These are phyloP conservation scores for Yponomeuta malinellus DNA, from an alignment of 2,888 invertebrate species.

Conservation along the genomic window DNA sequence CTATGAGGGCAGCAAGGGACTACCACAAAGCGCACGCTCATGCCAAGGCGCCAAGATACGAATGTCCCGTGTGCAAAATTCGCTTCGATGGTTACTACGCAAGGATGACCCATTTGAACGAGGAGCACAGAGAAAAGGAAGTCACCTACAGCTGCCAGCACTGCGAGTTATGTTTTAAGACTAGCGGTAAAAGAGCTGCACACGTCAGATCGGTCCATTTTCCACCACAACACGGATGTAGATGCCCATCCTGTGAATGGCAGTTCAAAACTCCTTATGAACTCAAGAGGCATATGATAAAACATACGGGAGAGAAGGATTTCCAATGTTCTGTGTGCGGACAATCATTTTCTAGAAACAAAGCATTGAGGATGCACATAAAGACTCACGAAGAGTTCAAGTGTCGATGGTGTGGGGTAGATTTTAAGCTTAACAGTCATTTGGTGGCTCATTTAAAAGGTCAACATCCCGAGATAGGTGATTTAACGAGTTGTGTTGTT, in stretches of 20 bases:
- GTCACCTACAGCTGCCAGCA: slow-evolving; percentile 52
- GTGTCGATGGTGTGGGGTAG: slow-evolving; percentile 44
- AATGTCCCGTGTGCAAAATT: slow-evolving; percentile 59
- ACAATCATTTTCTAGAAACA: slow-evolving; percentile 50
- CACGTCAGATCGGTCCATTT: slow-evolving; percentile 55
- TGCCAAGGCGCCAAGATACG: slow-evolving; percentile 54
- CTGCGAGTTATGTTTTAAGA: slow-evolving; percentile 55
- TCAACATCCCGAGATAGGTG: slow-evolving; percentile 36
- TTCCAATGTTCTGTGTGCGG: slow-evolving; percentile 53
- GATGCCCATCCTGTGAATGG: slow-evolving; percentile 54
- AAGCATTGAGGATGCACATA: slow-evolving; percentile 46
- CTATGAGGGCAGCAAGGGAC: slow-evolving; percentile 55
- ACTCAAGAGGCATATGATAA: slow-evolving; percentile 56
- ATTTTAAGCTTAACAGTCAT: slow-evolving; percentile 40
- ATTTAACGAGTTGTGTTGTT: slow-evolving; percentile 28
- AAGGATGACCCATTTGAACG: slow-evolving; percentile 58
- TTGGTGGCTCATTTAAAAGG: slow-evolving; percentile 39
- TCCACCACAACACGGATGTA: slow-evolving; percentile 44
- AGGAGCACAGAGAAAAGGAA: slow-evolving; percentile 52
- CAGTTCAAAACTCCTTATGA: slow-evolving; percentile 58
- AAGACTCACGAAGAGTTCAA: slow-evolving; percentile 51
- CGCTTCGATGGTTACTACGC: slow-evolving; percentile 59
- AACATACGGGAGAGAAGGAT: slow-evolving; percentile 53
- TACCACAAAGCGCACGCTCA: slow-evolving; percentile 56
- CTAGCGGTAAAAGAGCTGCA: slow-evolving; percentile 53